phyloP scores from a whole-genome alignment of 2,797 vertebrate genomes.

The Diplodus puntazzo region DNA sequence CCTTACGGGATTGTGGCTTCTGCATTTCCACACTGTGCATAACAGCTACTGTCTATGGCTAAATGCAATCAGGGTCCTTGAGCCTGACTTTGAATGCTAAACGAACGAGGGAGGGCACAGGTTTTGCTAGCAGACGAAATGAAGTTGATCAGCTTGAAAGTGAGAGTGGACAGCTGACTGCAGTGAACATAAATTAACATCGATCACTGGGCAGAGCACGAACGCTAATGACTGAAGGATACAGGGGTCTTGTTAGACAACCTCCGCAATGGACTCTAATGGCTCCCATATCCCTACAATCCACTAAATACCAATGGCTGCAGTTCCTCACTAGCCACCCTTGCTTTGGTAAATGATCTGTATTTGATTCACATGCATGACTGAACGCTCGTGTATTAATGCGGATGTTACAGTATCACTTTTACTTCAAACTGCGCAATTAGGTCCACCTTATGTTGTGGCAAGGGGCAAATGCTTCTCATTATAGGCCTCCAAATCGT shows the following conservation, averaged over 20 bases:
- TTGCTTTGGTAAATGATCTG: conserved; percentile 27
- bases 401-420: conserved; percentile 12
- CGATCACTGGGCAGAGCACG: conserved; percentile 71
- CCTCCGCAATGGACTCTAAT: conserved; percentile 65
- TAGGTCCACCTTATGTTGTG: conserved; percentile 2
- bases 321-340: conserved; percentile 49
- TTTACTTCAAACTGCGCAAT: conserved; percentile 6
- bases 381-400: conserved; percentile 27
- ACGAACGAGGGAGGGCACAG: conserved; percentile 26
- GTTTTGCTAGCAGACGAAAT: conserved; percentile 53
- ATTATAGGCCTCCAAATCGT: not conserved
- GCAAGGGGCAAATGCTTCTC: not conserved
- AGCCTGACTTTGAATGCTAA: conserved; percentile 68
- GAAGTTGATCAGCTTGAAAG: conserved; percentile 74
- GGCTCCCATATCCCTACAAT: conserved; percentile 62
- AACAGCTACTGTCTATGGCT: conserved; percentile 57
- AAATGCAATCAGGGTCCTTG: conserved; percentile 61
- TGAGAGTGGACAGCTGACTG: conserved; percentile 77
- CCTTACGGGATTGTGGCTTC: conserved; percentile 49
- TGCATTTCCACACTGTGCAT: conserved; percentile 57
- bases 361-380: conserved; percentile 27
- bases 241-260: conserved; percentile 78
- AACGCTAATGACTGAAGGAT: conserved; percentile 78
- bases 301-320: conserved; percentile 53
- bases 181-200: conserved; percentile 80